Base-by-base conservation (phyloP, 2,888 invertebrate genomes). In the Caenorhabditis drosophilae region DNA sequence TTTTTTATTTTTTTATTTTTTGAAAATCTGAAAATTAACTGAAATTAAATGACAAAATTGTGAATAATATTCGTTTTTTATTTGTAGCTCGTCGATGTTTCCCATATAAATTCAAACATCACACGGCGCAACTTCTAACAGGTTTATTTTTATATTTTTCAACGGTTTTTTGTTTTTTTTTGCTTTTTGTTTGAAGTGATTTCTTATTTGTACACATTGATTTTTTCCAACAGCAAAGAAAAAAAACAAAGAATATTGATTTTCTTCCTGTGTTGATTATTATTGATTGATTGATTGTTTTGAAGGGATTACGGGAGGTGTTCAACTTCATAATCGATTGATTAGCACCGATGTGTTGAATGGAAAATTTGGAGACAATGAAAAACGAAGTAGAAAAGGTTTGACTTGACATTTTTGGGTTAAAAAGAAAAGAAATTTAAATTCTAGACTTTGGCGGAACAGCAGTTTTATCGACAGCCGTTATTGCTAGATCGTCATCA, bases 261-360 rank as follows among this genome's bases (percentile, higher is more conserved):
- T n/a, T n/a, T n/a, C n/a, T n/a, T n/a, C n/a, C n/a, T n/a, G n/a
- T n/a, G n/a, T n/a, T n/a, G n/a, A n/a, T n/a, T n/a, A n/a, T n/a
- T n/a, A n/a, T n/a, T n/a, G n/a, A n/a, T n/a, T n/a, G n/a, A n/a
- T n/a, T n/a, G n/a, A n/a, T n/a, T n/a, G n/a, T n/a, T n/a, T n/a
- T n/a, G n/a, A n/a, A n/a, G 66, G 67, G 42, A 58, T 63, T 53
- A 50, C 53, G 55, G 76, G 63, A 9, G n/a, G n/a, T n/a, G 54
- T 62, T 16, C 75, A 72, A 9, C 70, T 75, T 18, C 74, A 79
- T 36, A 92, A 90, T 85, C 91, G 92, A 67, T 89, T 95, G 77
- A 94, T 95, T 89, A 92, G 92, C 85, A 95, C 94, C 63, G 94
- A 94, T 66, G 94, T 95, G 83, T 93, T 95, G 85, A 92, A 92